Base-by-base conservation (phyloP, 2,888 invertebrate genomes). In the Morinoia aosen region DNA sequence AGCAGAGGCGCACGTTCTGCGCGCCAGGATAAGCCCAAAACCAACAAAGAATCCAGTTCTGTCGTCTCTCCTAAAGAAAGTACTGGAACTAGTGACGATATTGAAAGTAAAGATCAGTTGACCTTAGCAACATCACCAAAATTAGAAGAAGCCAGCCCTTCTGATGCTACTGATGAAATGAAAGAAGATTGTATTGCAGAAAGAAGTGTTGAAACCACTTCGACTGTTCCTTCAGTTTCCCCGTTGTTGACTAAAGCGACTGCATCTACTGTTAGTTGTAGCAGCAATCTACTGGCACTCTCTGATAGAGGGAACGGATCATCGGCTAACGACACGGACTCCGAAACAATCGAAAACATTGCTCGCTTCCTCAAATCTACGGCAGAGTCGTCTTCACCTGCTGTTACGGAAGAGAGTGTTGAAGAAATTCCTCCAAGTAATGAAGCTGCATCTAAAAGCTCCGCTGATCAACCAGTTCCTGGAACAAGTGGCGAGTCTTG, bases 311-410 rank as follows among this genome's bases (percentile, higher is more conserved):
- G 93, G 12, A 57, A 56, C 25, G 57, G 57, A 93, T 93, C 93
- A 39, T 58, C 88, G 3, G 95, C 91, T 39, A 58, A 95, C 48
- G 96, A 96, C 57, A 96, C 95, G 19, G 96, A 96, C 90, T 96
- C 96, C 19, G 96, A 96, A 61, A 96, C 96, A 2, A 95, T 96
- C 19, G 96, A 96, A 88, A 96, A 96, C 58, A 96, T 96, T 64
- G 96, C 96, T 25, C 95, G 95, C n/a, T 96, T 96, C 58, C 88
- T 96, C 90, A 96, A 96, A 88, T 96, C 96, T 61, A 95, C 95
- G 39, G 95, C 94, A 8, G 64, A 61, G 12, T 48, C 88, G 0
- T 61, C 33, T 57, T 56, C 56, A 1, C 76, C 58, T 33, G 57
- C 94, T 64, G 40, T 19, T n/a, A 93, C 95, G 16, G 93, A 93